These are phyloP conservation scores for Agriopis marginaria DNA, from an alignment of 2,888 invertebrate genomes.

Conservation along the genomic window DNA sequence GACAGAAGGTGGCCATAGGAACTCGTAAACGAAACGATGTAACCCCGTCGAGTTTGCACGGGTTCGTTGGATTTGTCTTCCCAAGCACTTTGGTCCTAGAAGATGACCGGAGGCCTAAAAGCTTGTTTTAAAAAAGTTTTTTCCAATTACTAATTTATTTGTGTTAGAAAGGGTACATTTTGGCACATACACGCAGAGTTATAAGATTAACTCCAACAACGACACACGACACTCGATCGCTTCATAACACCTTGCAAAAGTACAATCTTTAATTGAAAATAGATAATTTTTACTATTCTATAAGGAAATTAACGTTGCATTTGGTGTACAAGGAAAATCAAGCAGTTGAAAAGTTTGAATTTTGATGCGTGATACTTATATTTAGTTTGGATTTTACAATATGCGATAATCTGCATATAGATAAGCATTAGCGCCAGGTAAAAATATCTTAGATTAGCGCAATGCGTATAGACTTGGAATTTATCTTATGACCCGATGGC, in stretches of 20 bases:
- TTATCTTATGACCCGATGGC: neutral
- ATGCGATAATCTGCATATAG: neutral
- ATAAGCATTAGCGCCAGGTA: neutral
- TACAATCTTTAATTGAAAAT: neutral
- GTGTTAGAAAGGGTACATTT: constrained; percentile 1
- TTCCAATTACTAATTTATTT: neutral
- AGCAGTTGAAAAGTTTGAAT: neutral
- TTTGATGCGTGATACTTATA: too few species aligned
- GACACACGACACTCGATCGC: neutral
- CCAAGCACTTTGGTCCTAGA: too few species aligned
- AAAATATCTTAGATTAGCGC: neutral
- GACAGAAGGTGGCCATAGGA: too few species aligned
- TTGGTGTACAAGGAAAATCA: neutral
- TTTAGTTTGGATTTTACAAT: neutral
- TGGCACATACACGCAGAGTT: neutral
- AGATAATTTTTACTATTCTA: neutral
- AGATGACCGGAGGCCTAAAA: too few species aligned
- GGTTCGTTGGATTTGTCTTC: too few species aligned
- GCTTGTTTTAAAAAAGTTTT: too few species aligned
- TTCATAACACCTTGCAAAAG: neutral
- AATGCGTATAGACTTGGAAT: neutral
- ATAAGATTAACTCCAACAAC: too few species aligned
- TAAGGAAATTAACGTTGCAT: neutral
- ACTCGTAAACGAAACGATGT: too few species aligned
- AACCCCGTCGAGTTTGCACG: too few species aligned